A percentile compares a stretch with the other conserved stretches of the same genome.
Evolutionary conservation across 2,113 vertebrate genomes (phyloP).

Genomic region (Nothoprocta perdicaria): DNA sequence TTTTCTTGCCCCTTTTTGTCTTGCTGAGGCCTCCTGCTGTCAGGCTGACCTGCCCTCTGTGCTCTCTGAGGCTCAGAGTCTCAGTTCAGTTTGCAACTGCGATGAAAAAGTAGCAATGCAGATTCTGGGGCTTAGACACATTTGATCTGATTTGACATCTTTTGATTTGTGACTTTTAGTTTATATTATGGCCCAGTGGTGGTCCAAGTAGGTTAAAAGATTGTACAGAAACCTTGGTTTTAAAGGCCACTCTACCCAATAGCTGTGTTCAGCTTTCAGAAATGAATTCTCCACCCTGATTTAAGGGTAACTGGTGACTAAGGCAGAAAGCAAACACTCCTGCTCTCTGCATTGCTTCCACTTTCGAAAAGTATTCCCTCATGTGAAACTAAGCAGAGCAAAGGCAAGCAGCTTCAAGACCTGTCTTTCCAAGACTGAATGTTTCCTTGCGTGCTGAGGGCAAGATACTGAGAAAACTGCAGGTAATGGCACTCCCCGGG

Average conservation of each 20-base stretch:
- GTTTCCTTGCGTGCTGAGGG: neutral
- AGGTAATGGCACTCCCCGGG: neutral
- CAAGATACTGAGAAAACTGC: neutral
- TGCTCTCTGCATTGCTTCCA: neutral
- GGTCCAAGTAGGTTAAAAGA: neutral
- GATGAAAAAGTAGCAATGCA: neutral
- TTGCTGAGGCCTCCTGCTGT: fast-evolving
- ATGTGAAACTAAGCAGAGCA: neutral
- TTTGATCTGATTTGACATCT: neutral
- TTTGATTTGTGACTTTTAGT: neutral
- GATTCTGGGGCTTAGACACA: neutral
- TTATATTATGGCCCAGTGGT: no score
- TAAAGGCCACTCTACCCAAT: neutral
- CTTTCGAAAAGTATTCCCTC: neutral
- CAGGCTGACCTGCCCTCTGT: neutral
- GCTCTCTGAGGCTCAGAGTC: fast-evolving
- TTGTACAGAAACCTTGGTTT: neutral
- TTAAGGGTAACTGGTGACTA: neutral
- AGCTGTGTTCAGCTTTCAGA: neutral
- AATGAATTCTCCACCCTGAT: neutral
- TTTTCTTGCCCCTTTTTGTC: neutral
- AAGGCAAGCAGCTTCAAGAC: neutral
- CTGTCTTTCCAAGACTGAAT: neutral
- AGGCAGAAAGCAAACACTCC: neutral
- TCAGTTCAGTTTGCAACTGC: neutral